These are phyloP conservation scores for Montifringilla adamsi DNA, from an alignment of 2,113 vertebrate genomes.

Conservation along the genomic window DNA sequence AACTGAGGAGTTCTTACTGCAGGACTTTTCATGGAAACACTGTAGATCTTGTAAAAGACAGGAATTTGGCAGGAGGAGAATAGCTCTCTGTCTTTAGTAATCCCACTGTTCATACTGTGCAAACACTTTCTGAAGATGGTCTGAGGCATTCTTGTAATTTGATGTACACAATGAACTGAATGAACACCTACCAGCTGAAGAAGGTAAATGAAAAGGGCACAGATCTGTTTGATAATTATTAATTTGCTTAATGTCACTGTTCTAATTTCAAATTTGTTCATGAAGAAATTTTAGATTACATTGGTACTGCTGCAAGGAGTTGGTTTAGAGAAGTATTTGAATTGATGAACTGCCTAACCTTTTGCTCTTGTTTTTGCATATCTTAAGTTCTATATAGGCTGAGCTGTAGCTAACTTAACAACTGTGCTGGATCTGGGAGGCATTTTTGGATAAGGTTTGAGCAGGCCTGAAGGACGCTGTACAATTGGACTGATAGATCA, in stretches of 20 bases:
- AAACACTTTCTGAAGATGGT: neutral
- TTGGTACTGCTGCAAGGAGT: constrained; percentile 48
- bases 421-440: neutral
- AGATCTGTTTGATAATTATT: constrained; percentile 64
- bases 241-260: constrained; percentile 64
- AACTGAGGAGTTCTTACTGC: neutral
- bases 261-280: constrained; percentile 52
- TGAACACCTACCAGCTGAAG: constrained; percentile 5
- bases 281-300: constrained; percentile 60
- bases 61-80: neutral
- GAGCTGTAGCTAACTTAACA: neutral
- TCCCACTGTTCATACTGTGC: neutral
- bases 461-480: neutral
- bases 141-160: neutral
- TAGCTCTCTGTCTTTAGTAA: neutral
- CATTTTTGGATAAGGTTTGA: neutral
- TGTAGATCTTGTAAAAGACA: neutral
- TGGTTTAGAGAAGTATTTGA: constrained; percentile 44
- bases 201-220: constrained; percentile 53
- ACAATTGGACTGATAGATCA: neutral
- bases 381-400: neutral
- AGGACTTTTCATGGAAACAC: neutral
- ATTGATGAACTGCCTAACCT: constrained; percentile 42
- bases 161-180: neutral
- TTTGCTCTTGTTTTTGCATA: constrained; percentile 44